Evolutionary conservation across 1,140 invertebrate genomes (phyloP), one percentile per base, ranked within the genome.

Genomic region (Drosophila suzukii): DNA sequence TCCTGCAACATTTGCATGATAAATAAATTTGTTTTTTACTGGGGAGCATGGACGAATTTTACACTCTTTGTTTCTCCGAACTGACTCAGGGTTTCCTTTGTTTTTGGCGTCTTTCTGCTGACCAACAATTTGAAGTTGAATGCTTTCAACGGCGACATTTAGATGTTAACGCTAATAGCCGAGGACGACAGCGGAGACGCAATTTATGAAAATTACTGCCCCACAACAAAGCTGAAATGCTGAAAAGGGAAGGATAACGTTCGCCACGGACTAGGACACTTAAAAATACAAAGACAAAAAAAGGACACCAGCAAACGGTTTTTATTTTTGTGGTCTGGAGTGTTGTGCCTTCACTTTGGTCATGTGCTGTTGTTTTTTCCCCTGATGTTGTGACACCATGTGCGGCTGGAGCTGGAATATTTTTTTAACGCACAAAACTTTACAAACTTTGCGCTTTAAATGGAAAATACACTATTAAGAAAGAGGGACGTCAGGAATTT

Each of bases 151-250:
- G 61, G 62, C 79, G 79, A 66, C 65, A 66, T 68, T 85, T 85
- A 86, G 82, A 78, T 81, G 61, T 85, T 78, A 75, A 81, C 83
- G 83, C 83, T 88, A 86, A 86, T 86, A 82, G 83, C 73, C 75
- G 72, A 67, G 83, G 83, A 86, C 59, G 70, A 74, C 61, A 36
- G 41, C 57, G 36, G 59, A 59, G 65, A 68, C 81, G 76, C 80
- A 84, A 84, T 84, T 84, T 84, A 84, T 84, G 81, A 83, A 84
- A 84, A 84, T 84, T 84, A 84, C 81, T 84, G 71, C 80, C 83
- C 58, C 78, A 75, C 65, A 53, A 62, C 75, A 81, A 82, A 70
- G 79, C 49, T 55, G 53, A 27, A 27, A 34, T 34, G 43, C 7
- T 20, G 38, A 13, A 39, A 73, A 60, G 59, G 68, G 73, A 73